Conservation (phyloP, 2,888 invertebrate genomes). For the Cheilosia vulpina region DNA sequence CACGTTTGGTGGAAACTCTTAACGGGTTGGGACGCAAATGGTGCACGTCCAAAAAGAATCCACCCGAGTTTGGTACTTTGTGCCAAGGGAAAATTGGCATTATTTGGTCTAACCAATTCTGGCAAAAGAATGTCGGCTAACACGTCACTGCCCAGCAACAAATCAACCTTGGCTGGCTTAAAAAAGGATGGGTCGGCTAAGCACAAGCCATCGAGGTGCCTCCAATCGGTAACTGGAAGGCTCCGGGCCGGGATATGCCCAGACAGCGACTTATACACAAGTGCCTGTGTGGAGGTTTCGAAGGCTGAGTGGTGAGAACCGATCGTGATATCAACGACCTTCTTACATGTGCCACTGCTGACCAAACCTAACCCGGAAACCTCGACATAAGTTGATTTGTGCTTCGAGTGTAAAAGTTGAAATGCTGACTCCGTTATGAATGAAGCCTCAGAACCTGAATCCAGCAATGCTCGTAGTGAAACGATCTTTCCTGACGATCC, state of each 20-base stretch:
- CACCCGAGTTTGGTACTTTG: constrained; percentile 7
- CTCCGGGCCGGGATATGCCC: constrained; percentile 18
- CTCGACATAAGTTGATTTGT: constrained; percentile 4
- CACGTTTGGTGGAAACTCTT: too few relatives aligned
- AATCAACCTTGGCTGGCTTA: constrained; percentile 16
- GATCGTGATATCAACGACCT: constrained; percentile 10
- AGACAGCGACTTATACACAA: constrained; percentile 31
- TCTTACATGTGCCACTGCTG: constrained; percentile 21
- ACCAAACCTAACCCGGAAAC: constrained; percentile 34
- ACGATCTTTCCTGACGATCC: constrained; percentile 5
- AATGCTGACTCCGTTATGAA: constrained; percentile 11
- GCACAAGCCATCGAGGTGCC: constrained; percentile 16
- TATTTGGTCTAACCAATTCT: constrained; percentile 3
- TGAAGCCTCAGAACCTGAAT: constrained; percentile 1
- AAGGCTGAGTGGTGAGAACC: constrained; percentile 5
- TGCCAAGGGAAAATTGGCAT: constrained; percentile 1
- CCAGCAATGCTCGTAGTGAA: constrained; percentile 14
- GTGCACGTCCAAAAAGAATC: constrained; percentile 6
- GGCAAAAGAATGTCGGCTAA: constrained; percentile 11
- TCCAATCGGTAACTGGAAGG: constrained; percentile 10
- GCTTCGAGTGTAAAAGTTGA: background rate
- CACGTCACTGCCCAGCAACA: constrained; percentile 20
- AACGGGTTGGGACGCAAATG: background rate
- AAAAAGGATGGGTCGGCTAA: constrained; percentile 26
- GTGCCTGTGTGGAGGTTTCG: background rate